phyloP scores from a whole-genome alignment of 1,140 invertebrate species.

The Sesamia nonagrioides region DNA sequence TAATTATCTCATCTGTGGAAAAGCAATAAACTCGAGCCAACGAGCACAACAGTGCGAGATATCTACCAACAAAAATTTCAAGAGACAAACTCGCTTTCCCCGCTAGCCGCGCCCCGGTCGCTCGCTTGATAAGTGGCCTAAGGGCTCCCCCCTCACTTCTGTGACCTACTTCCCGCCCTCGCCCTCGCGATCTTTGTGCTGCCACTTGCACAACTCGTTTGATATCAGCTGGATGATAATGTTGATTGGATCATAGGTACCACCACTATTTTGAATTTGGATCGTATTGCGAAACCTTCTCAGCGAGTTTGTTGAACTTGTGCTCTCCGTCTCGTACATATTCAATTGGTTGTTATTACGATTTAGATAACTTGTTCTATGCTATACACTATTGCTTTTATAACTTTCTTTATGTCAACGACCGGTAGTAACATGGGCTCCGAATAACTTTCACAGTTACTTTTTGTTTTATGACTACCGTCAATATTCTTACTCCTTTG shows the following conservation, averaged over 20 bases:
- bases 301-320: slow-evolving; percentile 41
- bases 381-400: background rate
- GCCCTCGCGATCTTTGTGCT: slow-evolving; percentile 84
- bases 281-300: slow-evolving; percentile 52
- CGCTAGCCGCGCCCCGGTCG: slow-evolving; percentile 72
- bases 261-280: slow-evolving; percentile 52
- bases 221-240: slow-evolving; percentile 84
- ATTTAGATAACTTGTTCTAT: slow-evolving; percentile 15
- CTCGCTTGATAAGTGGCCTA: slow-evolving; percentile 84
- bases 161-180: slow-evolving; percentile 79
- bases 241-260: slow-evolving; percentile 62
- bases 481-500: slow-evolving; percentile 4
- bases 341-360: slow-evolving; percentile 24
- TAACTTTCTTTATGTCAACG: slow-evolving; percentile 38
- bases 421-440: background rate
- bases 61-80: slow-evolving; percentile 73
- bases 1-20: slow-evolving; percentile 49
- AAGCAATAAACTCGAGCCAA: slow-evolving; percentile 45
- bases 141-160: slow-evolving; percentile 78
- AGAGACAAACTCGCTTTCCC: slow-evolving; percentile 80
- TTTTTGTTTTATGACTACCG: slow-evolving; percentile 39
- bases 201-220: slow-evolving; percentile 82
- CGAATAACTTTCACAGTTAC: slow-evolving; percentile 29
- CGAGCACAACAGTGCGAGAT: slow-evolving; percentile 51
- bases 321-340: background rate